Conservation (phyloP, 2,888 invertebrate species). For the Gasteruption jaculator region DNA sequence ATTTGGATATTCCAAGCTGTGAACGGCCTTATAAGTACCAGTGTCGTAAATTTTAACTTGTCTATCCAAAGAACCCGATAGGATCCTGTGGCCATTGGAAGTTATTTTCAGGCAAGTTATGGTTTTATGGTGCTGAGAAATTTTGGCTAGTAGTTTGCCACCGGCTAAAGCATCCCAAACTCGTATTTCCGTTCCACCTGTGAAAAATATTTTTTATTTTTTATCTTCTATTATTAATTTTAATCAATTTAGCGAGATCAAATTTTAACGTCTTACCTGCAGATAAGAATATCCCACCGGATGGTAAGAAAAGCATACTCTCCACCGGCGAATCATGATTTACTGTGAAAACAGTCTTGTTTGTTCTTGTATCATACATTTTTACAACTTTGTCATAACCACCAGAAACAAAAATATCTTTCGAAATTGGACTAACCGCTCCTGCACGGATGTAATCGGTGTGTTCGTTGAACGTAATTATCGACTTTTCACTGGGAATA, state of each 20-base stretch:
- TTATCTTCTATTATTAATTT: constrained; percentile 5
- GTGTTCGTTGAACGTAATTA: constrained; percentile 66
- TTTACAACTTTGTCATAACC: constrained; percentile 86
- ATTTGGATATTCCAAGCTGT: constrained; percentile 87
- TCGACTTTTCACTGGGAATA: constrained; percentile 73
- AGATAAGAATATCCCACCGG: constrained; percentile 85
- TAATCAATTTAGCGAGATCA: background rate
- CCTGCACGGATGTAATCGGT: constrained; percentile 83
- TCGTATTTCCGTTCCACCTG: constrained; percentile 80
- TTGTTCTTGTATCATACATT: constrained; percentile 79
- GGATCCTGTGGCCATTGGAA: constrained; percentile 73
- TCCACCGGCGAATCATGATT: constrained; percentile 90
- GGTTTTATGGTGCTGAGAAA: constrained; percentile 94
- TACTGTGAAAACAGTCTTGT: constrained; percentile 66
- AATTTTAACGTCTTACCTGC: constrained; percentile 60
- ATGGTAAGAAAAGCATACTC: constrained; percentile 80
- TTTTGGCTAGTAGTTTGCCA: constrained; percentile 75
- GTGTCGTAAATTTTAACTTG: constrained; percentile 92
- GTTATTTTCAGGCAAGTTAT: constrained; percentile 83
- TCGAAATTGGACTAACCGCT: constrained; percentile 69
- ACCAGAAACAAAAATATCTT: constrained; percentile 76
- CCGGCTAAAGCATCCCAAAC: constrained; percentile 92
- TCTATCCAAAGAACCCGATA: constrained; percentile 89
- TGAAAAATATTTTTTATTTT: constrained; percentile 4
- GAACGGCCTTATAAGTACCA: constrained; percentile 78